Evolutionary conservation across 2,888 invertebrate genomes (phyloP), one percentile per base, ranked within the genome.

Genomic region (Prosapia bicincta): DNA sequence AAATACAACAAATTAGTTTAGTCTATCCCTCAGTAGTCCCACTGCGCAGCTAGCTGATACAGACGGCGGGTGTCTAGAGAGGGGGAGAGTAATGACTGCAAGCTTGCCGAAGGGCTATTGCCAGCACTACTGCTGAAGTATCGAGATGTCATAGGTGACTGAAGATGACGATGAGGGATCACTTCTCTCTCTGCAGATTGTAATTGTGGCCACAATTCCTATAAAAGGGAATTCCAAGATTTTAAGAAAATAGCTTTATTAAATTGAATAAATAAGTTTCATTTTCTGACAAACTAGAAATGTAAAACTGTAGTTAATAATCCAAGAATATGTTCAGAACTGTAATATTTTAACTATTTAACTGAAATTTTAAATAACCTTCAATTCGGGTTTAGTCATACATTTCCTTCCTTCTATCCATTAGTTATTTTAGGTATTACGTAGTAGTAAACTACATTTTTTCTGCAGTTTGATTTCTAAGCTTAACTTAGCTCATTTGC

Each of bases 141-240:
- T 82, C 87, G 87, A 82, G 86, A 85, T 81, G 89, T 89, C 85
- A 89, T 83, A 81, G 90, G 90, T 83, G 90, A 89, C 86, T 90
- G 89, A 84, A 90, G 86, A 85, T 90, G 90, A 84, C 88, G 87
- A 79, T 90, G 90, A 85, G 87, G 88, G 83, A 89, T 90, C 84
- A 89, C 89, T 88, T 92, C 90, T 83, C 89, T 88, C 88, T 90
- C 90, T 84, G 87, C 87, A 87, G 89, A 87, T 83, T 89, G 90
- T 84, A 87, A 87, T 87, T 89, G 88, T 83, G 87, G 87, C 87
- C 88, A 88, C 82, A 88, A 85, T 85, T 89, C 89, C 89, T 89
- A 82, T 69, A 80, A 79, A 28, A 70, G 76, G 76, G 24, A 71
- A 32, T 32, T 24, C 20, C 28, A 28, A 20, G 13, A n/a, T 65